These are phyloP conservation scores for Cerastis leucographa DNA, from an alignment of 2,888 invertebrate species.

Conservation along the genomic window DNA sequence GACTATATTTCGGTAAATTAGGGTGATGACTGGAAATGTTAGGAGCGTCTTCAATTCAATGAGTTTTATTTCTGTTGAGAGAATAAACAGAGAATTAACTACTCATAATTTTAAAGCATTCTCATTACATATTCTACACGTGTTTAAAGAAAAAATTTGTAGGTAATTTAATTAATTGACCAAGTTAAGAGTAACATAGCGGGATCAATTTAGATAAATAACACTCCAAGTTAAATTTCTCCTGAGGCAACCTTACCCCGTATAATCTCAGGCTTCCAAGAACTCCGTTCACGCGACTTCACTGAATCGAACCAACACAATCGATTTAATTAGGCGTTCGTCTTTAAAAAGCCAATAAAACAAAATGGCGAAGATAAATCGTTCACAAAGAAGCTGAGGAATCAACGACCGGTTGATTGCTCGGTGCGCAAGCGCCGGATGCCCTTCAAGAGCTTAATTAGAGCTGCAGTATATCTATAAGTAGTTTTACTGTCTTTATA, in stretches of 20 bases:
- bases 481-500: conserved; percentile 22
- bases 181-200: neutral
- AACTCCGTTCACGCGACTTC: conserved; percentile 48
- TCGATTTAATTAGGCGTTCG: conserved; percentile 76
- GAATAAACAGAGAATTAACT: conserved; percentile 8
- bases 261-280: conserved; percentile 39
- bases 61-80: conserved; percentile 11
- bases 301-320: conserved; percentile 71
- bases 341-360: conserved; percentile 69
- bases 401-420: conserved; percentile 87
- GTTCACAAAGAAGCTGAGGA: conserved; percentile 74
- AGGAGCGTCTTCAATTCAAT: neutral
- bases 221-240: conserved; percentile 26
- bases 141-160: neutral
- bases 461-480: conserved; percentile 66
- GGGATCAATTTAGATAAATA: conserved; percentile 13
- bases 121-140: neutral
- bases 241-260: conserved; percentile 17
- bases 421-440: conserved; percentile 74
- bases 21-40: neutral
- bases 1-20: conserved; percentile 6
- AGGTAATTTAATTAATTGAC: neutral
- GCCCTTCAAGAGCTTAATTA: conserved; percentile 83
- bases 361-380: conserved; percentile 73
- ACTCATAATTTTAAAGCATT: neutral